Percentiles rank a stretch among this genome's conserved stretches.
Evolutionary conservation across 2,888 invertebrate genomes (phyloP).

Genomic region (Synergus gifuensis): DNA sequence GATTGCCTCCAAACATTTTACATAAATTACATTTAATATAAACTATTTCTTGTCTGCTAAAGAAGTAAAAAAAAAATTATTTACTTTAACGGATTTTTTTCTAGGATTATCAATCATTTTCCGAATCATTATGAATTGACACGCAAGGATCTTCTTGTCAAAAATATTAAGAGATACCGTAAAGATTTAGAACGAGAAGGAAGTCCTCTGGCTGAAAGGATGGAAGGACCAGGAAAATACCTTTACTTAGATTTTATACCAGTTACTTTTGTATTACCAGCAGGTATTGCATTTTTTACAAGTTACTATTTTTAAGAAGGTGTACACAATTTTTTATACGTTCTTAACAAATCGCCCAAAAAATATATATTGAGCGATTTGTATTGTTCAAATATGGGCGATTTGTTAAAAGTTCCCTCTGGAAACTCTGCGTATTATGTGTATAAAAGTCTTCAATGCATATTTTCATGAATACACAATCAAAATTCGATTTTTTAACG

Average conservation of each 20-base stretch:
- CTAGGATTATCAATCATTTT: slow-evolving; percentile 94
- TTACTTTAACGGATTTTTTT: slow-evolving; percentile 50
- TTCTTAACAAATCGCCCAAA: no score
- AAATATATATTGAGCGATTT: no score
- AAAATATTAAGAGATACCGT: slow-evolving; percentile 96
- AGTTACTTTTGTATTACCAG: slow-evolving; percentile 94
- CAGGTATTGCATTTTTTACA: slow-evolving; percentile 76
- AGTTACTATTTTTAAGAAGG: not conserved
- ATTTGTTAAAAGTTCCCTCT: no score
- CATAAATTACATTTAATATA: no score
- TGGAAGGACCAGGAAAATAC: slow-evolving; percentile 86
- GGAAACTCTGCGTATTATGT: no score
- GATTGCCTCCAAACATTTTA: no score
- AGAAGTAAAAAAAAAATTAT: not conserved
- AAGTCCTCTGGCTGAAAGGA: slow-evolving; percentile 90
- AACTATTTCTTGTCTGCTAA: not conserved
- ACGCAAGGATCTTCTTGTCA: slow-evolving; percentile 96
- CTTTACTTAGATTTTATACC: slow-evolving; percentile 94
- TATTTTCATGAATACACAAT: no score
- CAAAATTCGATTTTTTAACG: no score
- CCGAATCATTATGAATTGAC: slow-evolving; percentile 97
- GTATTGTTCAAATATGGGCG: no score
- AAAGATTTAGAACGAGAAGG: slow-evolving; percentile 96
- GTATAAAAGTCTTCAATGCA: no score
- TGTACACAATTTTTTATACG: no score